Base-by-base conservation (phyloP, 2,113 vertebrate species). In the Natator depressus region DNA sequence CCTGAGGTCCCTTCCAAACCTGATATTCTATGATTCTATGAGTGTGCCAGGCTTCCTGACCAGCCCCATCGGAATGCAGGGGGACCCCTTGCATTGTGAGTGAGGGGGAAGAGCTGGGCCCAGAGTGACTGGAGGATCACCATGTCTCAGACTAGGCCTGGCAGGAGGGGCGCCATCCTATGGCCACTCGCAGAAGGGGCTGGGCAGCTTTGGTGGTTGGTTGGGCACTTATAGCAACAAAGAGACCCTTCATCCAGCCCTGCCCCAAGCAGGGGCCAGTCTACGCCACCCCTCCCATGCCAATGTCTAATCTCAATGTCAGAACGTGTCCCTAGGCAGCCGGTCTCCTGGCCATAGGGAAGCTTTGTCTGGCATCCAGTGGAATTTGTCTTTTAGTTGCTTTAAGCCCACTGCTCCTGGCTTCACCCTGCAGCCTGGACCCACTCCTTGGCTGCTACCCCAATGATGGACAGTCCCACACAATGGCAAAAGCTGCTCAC, bases 111-210 rank as follows among this genome's bases (percentile, higher is more conserved):
- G 53, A 92, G 5, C 59, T 80, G 69, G 8, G 22, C 59, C 81
- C n/a, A 35, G 13, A 83, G 12, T 13, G 27, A 31, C 72, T 50
- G n/a, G 10, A 5, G 31, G 31, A 31, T 35, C 59, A 65, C 31
- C 59, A 65, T 7, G 3, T 17, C 59, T 35, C 31, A 65, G 29
- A 12, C 57, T 62, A 9, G 3, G 14, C 31, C 35, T 72, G 38
- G 4, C 7, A 29, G 5, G 0, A 3, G 79, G 7, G 5, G 29
- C 49, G 38, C 46, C 42, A 4, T n/a, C 20, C 25, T 0, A 1
- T 20, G 50, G 35, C 27, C 10, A 2, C 0, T 2, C 1, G 1
- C 72, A 5, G 85, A 81, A 24, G 12, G 78, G 54, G 35, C 16
- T 9, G 65, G 49, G 14, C 4, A 16, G 16, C 5, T 51, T 35